These are phyloP conservation scores for Ammodytes marinus DNA, from an alignment of 2,113 vertebrate species.

Conservation along the genomic window DNA sequence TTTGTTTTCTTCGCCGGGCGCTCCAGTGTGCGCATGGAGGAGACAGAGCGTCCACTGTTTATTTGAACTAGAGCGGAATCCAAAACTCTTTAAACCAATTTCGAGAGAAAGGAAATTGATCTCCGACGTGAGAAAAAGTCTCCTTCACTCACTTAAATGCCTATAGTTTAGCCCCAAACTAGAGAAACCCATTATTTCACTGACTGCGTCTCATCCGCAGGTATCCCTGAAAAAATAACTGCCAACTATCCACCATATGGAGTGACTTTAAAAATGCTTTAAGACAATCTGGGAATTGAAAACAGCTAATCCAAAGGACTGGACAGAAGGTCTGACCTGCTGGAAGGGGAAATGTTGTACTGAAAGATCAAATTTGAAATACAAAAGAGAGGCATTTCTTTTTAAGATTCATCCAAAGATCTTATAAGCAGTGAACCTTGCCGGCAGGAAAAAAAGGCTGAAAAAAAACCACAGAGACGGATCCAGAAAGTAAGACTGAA, in stretches of 20 bases:
- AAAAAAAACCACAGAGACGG: constrained; percentile 43
- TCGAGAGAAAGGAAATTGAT: constrained; percentile 37
- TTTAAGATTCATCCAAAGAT: constrained; percentile 57
- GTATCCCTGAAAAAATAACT: constrained; percentile 13
- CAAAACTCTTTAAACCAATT: constrained; percentile 45
- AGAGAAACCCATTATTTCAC: constrained; percentile 28
- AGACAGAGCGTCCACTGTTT: constrained; percentile 55
- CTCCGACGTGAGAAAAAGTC: not conserved
- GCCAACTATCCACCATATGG: not conserved
- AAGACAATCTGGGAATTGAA: constrained; percentile 13
- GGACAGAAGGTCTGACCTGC: constrained; percentile 58
- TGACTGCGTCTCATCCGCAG: not conserved
- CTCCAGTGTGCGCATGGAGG: constrained; percentile 15
- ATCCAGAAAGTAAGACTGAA: constrained; percentile 55
- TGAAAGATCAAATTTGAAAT: constrained; percentile 51
- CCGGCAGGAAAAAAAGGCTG: constrained; percentile 53
- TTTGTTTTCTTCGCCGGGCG: constrained; percentile 58
- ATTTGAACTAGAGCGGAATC: constrained; percentile 46
- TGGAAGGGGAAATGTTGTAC: constrained; percentile 49
- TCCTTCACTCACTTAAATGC: constrained; percentile 6
- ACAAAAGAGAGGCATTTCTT: constrained; percentile 46
- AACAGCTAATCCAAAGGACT: constrained; percentile 14
- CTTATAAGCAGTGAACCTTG: constrained; percentile 37
- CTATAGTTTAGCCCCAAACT: constrained; percentile 48
- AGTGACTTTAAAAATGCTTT: constrained; percentile 23